Conservation (phyloP, 2,113 vertebrate genomes). For the pig (Sus scrofa) region T2T-Sscrofa CM000827.6:95755501-95756000, state of each 20-base stretch:
- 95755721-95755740: neutral
- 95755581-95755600: neutral
- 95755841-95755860: neutral
- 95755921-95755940: neutral
- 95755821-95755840: neutral
- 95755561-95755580: neutral
- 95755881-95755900: neutral
- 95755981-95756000: neutral
- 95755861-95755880: neutral
- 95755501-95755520: neutral
- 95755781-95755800: conserved; percentile 4
- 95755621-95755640: neutral
- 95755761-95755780: conserved; percentile 1
- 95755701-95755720: conserved; percentile 26
- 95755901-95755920: conserved; percentile 26
- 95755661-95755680: neutral
- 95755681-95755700: conserved; percentile 6
- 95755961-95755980: neutral
- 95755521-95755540: neutral
- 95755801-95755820: neutral
- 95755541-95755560: conserved; percentile 54
- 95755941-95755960: neutral
- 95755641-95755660: conserved; percentile 20
- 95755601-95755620: conserved; percentile 63
- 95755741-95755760: conserved; percentile 52